Evolutionary conservation across 2,797 vertebrate species (phyloP), one percentile per base, ranked within the genome.

Genomic region (Pogoniulus pusillus): DNA sequence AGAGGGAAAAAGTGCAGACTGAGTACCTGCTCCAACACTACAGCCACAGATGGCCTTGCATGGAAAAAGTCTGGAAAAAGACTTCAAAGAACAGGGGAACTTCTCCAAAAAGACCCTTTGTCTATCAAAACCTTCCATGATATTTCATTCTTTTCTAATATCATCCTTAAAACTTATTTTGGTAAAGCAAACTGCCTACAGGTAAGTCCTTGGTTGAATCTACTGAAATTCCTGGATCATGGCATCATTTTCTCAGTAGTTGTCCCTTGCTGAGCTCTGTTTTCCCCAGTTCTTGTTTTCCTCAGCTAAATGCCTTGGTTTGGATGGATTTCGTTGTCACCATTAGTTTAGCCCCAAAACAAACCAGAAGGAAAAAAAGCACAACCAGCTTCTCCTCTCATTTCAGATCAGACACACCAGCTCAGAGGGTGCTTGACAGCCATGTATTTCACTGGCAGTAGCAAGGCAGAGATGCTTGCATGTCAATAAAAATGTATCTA

Each of bases 1-100:
- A 24, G 0, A 1, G 29, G 16, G 19, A 39, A 60, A 34, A 49
- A 62, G 10, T 1, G 1, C 30, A 62, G 20, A 8, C 20, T 27
- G 34, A 35, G 63, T 9, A n/a, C 30, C 22, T 27, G 6, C 17
- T 49, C 13, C 49, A 35, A 8, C 7, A 30, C 70, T 41, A 27
- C 49, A 81, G 62, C 49, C 34, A 23, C 0, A 1, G 41, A 27
- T 16, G 17, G 71, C 17, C 34, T 58, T 14, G 45, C 59, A 54
- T 2, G 1, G 32, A 29, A 51, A 17, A 35, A 53, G n/a, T 35
- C 18, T 16, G 15, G 22, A 57, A 43, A 58, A 15, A 55, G 34
- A 35, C 30, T 66, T 49, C 2, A 39, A 78, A 49, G 12, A 34
- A 41, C 12, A 35, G 8, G 8, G 34, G n/a, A 47, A 60, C 10